Conservation (phyloP, 1,140 invertebrate genomes). For the Drosophila suzukii region DNA sequence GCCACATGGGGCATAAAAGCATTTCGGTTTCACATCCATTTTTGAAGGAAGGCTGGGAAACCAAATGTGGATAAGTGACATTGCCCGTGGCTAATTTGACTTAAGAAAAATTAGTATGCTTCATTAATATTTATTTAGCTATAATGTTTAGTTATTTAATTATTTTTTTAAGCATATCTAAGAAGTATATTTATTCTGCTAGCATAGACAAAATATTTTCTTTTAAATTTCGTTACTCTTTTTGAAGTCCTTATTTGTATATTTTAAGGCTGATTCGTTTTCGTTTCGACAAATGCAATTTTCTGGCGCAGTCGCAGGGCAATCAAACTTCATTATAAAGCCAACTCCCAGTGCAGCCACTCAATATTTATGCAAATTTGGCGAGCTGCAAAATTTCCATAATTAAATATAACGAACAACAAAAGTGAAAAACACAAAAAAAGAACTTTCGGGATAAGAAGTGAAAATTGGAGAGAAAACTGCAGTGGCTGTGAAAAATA, state of each 20-base stretch:
- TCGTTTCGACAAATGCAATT: conserved; percentile 11
- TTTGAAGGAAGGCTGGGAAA: conserved; percentile 30
- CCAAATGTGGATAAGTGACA: conserved; percentile 6
- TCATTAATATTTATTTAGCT: background rate
- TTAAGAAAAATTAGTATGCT: conserved; percentile 16
- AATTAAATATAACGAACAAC: conserved; percentile 67
- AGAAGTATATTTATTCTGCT: too few species aligned
- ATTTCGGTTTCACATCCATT: conserved; percentile 65
- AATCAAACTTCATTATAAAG: conserved; percentile 46
- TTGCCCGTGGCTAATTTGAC: background rate
- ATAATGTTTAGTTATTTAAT: background rate
- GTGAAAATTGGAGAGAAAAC: conserved; percentile 53
- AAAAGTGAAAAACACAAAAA: conserved; percentile 19
- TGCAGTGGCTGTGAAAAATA: conserved; percentile 51
- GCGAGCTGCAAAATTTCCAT: conserved; percentile 64
- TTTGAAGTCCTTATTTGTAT: too few species aligned
- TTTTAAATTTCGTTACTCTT: background rate
- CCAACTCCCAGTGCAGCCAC: conserved; percentile 51
- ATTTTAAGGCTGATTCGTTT: background rate
- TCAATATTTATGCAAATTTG: conserved; percentile 77
- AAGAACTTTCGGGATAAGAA: conserved; percentile 44
- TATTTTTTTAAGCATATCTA: too few species aligned
- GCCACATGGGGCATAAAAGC: conserved; percentile 55
- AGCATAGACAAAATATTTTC: background rate
- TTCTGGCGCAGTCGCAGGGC: conserved; percentile 25